Percentiles rank a stretch among this genome's conserved stretches.
Conservation (phyloP, 2,797 vertebrate species). For the Danio jaintianensis region DNA sequence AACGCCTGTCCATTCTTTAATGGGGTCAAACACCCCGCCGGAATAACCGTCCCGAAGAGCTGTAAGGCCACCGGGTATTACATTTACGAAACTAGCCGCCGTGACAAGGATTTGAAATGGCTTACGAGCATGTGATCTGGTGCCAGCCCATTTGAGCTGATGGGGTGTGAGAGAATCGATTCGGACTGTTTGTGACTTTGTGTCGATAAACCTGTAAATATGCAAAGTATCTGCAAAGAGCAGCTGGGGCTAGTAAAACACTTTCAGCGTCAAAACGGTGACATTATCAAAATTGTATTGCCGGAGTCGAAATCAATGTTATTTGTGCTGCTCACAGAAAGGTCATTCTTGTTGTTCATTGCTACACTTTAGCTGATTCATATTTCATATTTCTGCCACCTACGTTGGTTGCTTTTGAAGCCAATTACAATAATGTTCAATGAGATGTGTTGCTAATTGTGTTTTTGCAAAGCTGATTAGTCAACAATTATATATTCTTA, state of each 20-base stretch:
- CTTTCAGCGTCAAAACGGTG: constrained; percentile 50
- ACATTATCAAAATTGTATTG: constrained; percentile 58
- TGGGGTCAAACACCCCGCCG: constrained; percentile 46
- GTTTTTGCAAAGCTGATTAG: constrained; percentile 50
- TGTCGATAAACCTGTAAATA: constrained; percentile 20
- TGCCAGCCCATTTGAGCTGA: neutral
- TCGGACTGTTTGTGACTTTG: constrained; percentile 27
- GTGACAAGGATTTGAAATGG: constrained; percentile 46
- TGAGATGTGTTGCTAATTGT: constrained; percentile 71
- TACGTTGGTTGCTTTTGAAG: constrained; percentile 53
- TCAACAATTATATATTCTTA: constrained; percentile 18
- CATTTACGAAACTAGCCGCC: neutral
- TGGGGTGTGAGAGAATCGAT: constrained; percentile 10
- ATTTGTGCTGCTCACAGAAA: constrained; percentile 55
- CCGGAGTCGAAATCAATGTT: constrained; percentile 60
- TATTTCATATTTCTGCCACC: constrained; percentile 41
- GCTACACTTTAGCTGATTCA: constrained; percentile 46
- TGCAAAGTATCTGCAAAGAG: constrained; percentile 34
- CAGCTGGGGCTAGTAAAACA: constrained; percentile 25
- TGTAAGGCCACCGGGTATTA: constrained; percentile 33
- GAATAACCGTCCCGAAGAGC: constrained; percentile 24
- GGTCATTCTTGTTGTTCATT: constrained; percentile 58
- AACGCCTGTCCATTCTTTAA: constrained; percentile 47
- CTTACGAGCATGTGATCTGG: constrained; percentile 1
- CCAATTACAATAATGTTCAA: constrained; percentile 73